Evolutionary conservation across 2,888 invertebrate species (phyloP), one percentile per base, ranked within the genome.

Genomic region (Dastarcus helophoroides): DNA sequence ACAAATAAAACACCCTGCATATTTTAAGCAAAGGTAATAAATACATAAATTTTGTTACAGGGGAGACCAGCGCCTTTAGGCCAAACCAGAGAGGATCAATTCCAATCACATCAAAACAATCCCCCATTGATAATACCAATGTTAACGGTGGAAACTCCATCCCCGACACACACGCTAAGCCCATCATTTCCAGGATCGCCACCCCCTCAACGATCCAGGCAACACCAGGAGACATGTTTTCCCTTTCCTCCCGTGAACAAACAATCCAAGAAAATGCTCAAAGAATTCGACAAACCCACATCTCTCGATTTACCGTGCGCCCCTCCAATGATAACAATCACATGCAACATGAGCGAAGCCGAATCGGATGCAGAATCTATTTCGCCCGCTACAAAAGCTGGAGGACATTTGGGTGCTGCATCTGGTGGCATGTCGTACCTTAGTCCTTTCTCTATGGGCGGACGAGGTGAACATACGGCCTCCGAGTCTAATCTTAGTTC

Each of bases 401-500:
- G 54, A 1, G 47, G 46, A 10, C 60, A 61, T 35, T 48, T 58
- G 25, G 56, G 56, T 13, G 14, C 68, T 64, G 6, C 65, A 65
- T 53, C 58, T 8, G 54, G 55, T 7, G 65, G 68, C 22, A 79
- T 82, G 77, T 76, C 77, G 44, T 83, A 82, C 51, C 58, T 84
- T 9, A 81, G 80, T 54, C 84, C 84, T 1, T 83, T 83, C 54
- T 74, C 79, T 1, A 78, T 80, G 69, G 73, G 76, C 24, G 69
- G 71, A 2, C 63, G 79, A 40, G 75, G 75, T 8, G 80, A 81
- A 48, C 69, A 83, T 42, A 80, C 79, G 2, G 79, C 81, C 8
- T 84, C 84, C 1, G 83, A 85, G 61, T 83, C 83, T 2, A 85
- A 85, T 56, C 64, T 85, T 22, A 83, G 83, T 39, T 83, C 84